Conservation (phyloP, 2,797 vertebrate genomes). For the Ibycter americanus region DNA sequence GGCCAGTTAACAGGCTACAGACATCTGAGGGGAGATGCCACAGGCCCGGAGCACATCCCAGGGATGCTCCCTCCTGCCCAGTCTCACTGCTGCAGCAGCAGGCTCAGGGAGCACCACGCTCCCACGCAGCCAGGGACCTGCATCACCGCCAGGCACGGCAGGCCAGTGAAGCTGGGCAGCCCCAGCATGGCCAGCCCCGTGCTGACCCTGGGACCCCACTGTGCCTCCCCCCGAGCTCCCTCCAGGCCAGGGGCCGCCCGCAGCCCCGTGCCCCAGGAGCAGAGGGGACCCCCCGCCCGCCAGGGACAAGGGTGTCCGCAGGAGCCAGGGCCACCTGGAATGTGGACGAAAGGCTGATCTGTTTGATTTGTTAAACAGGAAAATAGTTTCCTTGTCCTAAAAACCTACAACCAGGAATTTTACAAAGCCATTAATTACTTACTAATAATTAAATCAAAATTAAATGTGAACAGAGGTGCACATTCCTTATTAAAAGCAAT, state of each 20-base stretch:
- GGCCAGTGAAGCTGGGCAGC: neutral
- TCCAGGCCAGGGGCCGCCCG: too few relatives aligned
- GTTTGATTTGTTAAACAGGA: neutral
- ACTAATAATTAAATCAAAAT: constrained; percentile 81
- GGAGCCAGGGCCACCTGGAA: neutral
- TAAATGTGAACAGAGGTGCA: constrained; percentile 76
- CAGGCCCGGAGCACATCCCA: neutral
- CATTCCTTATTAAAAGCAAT: constrained; percentile 79
- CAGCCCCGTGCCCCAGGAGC: fast-evolving
- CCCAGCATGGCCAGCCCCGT: fast-evolving
- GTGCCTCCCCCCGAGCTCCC: neutral
- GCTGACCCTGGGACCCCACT: neutral
- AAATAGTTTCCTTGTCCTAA: constrained; percentile 32
- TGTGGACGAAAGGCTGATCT: neutral
- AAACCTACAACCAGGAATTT: constrained; percentile 62
- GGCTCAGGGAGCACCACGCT: neutral
- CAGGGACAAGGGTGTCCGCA: neutral
- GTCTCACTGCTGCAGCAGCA: fast-evolving
- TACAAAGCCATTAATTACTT: constrained; percentile 74
- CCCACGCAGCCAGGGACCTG: neutral
- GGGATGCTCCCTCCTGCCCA: neutral
- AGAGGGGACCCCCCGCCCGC: neutral
- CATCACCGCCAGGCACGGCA: fast-evolving
- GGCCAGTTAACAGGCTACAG: neutral
- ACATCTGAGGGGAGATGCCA: neutral